phyloP scores from a whole-genome alignment of 1,140 invertebrate species.

The Brachionus paranguensis region DNA sequence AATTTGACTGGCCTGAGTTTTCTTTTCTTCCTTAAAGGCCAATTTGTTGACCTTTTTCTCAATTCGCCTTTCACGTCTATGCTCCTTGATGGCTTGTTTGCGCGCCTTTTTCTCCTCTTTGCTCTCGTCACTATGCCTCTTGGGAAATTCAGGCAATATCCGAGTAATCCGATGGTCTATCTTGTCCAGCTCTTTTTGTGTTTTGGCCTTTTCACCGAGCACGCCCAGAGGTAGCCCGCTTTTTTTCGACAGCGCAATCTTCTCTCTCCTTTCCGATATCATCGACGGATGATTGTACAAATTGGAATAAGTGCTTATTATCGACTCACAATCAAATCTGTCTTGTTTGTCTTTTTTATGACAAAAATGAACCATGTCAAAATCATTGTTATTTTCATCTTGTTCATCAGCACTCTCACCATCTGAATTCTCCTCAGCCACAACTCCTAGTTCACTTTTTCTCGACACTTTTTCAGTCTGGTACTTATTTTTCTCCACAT shows the following conservation, averaged over 20 bases:
- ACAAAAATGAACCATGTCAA: conserved; percentile 57
- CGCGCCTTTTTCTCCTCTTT: conserved; percentile 71
- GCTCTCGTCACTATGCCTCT: conserved; percentile 71
- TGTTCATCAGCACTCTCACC: conserved; percentile 58
- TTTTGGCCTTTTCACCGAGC: conserved; percentile 34
- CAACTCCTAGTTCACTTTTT: not conserved
- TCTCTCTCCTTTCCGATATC: conserved; percentile 68
- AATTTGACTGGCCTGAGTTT: not conserved
- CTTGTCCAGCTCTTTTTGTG: conserved; percentile 49
- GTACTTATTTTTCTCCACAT: conserved; percentile 18
- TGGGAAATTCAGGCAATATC: conserved; percentile 32
- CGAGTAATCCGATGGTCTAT: conserved; percentile 20
- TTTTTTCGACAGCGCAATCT: conserved; percentile 46
- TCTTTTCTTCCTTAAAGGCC: conserved; percentile 69
- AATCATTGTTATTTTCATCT: conserved; percentile 46
- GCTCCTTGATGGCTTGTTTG: conserved; percentile 75
- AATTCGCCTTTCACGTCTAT: conserved; percentile 71
- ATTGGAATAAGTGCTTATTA: conserved; percentile 80
- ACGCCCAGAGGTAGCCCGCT: conserved; percentile 39
- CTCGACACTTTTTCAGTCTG: not conserved
- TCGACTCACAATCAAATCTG: conserved; percentile 88
- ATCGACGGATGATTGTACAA: conserved; percentile 82
- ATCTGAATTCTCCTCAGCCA: conserved; percentile 22
- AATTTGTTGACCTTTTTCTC: conserved; percentile 78
- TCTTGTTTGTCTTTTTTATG: conserved; percentile 61